Evolutionary conservation across 2,113 vertebrate species (phyloP).

Genomic region (Perca flavescens): DNA sequence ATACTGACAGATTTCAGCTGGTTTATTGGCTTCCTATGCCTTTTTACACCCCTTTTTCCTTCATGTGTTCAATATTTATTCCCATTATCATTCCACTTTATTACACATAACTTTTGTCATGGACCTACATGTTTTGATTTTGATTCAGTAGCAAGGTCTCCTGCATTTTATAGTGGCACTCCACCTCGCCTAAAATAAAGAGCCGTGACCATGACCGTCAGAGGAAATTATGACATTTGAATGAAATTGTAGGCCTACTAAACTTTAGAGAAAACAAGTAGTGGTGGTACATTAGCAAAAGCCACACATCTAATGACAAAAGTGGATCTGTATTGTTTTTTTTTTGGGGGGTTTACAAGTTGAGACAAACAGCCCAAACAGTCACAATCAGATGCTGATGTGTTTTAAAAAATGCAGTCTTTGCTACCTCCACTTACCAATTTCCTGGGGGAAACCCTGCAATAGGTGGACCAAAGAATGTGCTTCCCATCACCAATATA

Average conservation of each 20-base stretch:
- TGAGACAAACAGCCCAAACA: background rate
- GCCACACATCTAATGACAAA: background rate
- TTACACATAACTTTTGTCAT: no score
- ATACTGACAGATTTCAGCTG: no score
- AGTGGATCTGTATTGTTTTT: background rate
- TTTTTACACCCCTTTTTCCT: no score
- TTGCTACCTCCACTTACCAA: background rate
- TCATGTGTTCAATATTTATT: no score
- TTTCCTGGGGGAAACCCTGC: background rate
- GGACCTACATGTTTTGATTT: no score
- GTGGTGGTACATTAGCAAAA: background rate
- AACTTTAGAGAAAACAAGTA: background rate
- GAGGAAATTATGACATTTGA: background rate
- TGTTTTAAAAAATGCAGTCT: background rate
- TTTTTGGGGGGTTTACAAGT: background rate
- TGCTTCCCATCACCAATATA: slow-evolving; percentile 4
- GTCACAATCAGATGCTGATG: background rate
- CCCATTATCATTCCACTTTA: no score
- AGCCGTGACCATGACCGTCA: background rate
- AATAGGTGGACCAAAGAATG: slow-evolving; percentile 2
- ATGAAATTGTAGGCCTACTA: background rate
- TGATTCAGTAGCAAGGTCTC: background rate
- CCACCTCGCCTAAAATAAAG: background rate
- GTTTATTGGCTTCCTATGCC: no score
- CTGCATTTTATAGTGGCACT: background rate